These are phyloP conservation scores for Metalampra italica DNA, from an alignment of 2,888 invertebrate species.

Conservation along the genomic window DNA sequence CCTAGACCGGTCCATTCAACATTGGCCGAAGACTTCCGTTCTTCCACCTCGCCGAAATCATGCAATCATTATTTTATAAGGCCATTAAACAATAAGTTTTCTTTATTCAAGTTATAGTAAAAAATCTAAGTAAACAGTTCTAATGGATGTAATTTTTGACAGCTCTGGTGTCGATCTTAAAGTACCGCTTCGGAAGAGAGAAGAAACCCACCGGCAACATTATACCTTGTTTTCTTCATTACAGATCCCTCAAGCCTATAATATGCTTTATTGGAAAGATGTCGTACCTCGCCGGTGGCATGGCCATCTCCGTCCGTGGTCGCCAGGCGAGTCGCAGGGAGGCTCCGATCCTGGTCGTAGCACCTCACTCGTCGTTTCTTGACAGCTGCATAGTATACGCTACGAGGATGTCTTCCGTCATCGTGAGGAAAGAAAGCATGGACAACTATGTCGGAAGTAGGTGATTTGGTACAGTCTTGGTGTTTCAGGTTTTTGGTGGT, in stretches of 20 bases:
- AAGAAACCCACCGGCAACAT: too few relatives aligned
- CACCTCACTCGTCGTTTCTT: constrained; percentile 93
- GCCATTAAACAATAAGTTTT: too few relatives aligned
- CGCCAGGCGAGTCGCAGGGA: constrained; percentile 85
- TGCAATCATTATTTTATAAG: too few relatives aligned
- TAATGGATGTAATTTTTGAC: too few relatives aligned
- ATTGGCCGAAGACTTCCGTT: too few relatives aligned
- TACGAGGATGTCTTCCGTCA: constrained; percentile 89
- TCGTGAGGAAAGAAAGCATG: constrained; percentile 88
- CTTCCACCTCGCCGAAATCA: too few relatives aligned
- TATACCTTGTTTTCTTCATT: background rate
- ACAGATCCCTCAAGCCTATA: constrained; percentile 79
- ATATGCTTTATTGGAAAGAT: constrained; percentile 86
- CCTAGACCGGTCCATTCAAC: too few relatives aligned
- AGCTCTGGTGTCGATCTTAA: too few relatives aligned
- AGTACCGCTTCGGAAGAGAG: too few relatives aligned
- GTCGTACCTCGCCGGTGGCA: constrained; percentile 87
- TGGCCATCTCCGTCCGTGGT: constrained; percentile 87
- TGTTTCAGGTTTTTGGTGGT: background rate
- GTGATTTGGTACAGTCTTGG: constrained; percentile 43
- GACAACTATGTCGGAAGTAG: constrained; percentile 94
- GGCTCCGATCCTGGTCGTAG: constrained; percentile 91
- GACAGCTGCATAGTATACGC: constrained; percentile 92
- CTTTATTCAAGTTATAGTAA: too few relatives aligned
- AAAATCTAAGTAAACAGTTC: too few relatives aligned